Evolutionary conservation across 2,888 invertebrate genomes (phyloP), one percentile per base, ranked within the genome.

Genomic region (Drosophila acutilabella): DNA sequence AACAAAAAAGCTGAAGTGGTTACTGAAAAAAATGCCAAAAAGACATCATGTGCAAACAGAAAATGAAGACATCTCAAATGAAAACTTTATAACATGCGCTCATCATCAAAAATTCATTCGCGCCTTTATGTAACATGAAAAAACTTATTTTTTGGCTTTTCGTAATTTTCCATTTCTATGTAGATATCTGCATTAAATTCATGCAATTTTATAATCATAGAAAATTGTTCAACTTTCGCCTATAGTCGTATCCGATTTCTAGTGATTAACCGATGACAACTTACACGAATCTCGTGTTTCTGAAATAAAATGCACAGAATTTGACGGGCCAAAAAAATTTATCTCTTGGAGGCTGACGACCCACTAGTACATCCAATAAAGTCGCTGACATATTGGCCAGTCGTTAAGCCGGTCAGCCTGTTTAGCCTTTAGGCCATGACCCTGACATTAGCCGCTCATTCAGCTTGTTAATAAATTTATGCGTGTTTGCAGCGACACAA

Each of bases 61-160:
- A 54, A 64, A 66, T 74, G 70, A 74, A 77, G 71, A 74, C 65
- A 78, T 71, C 56, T 66, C 36, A 60, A 66, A 45, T 52, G 48
- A 51, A 74, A 62, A 65, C 60, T 42, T 41, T 57, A 58, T 53
- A 64, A 41, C n/a, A 57, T 14, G 45, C 14, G 13, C 44, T 54
- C 33, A 14, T 54, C 66, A 67, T 80, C 48, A 67, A 75, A 30
- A 74, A 81, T 78, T 74, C 72, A 69, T 68, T 88, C 64, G 87
- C 83, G 88, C 74, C 64, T 86, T 83, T 83, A 83, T 71, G 60
- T 83, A 83, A 83, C 68, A 66, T 68, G 70, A 57, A 88, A 30
- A 77, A 77, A 80, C 53, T 44, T 14, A 36, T 66, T 59, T 44
- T 51, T 59, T 72, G 56, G 66, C 44, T 64, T 67, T 69, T 70